Evolutionary conservation across 1,140 invertebrate genomes (phyloP).

Genomic region (Hyposmocoma kahamanoa): DNA sequence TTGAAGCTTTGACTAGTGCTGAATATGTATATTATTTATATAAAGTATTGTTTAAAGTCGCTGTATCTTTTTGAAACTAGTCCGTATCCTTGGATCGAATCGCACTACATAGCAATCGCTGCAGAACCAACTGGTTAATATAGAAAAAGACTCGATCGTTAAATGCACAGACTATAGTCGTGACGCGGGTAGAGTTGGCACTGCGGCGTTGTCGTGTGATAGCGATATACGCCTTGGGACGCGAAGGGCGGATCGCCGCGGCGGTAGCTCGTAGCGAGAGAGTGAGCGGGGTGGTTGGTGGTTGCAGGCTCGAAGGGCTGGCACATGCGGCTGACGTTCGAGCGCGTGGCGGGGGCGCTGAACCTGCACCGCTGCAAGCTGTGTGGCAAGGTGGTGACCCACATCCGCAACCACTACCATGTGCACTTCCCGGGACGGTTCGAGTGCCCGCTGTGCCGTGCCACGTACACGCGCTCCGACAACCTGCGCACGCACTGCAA

Average conservation of each 20-base stretch:
- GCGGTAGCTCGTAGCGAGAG: constrained; percentile 5
- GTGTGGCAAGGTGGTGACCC: constrained; percentile 92
- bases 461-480: constrained; percentile 90
- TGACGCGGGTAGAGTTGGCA: constrained; percentile 23
- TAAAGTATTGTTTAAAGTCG: too few relatives aligned
- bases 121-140: too few relatives aligned
- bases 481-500: constrained; percentile 91
- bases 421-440: constrained; percentile 91
- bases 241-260: background rate
- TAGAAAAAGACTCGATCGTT: too few relatives aligned
- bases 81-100: too few relatives aligned
- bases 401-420: constrained; percentile 93
- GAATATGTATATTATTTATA: constrained; percentile 23
- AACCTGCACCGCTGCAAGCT: constrained; percentile 93
- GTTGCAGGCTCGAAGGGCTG: constrained; percentile 92
- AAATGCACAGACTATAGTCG: too few relatives aligned
- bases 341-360: constrained; percentile 89
- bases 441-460: constrained; percentile 89
- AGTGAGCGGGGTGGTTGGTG: constrained; percentile 51
- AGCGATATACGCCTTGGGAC: background rate
- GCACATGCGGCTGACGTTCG: constrained; percentile 93
- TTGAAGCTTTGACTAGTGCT: constrained; percentile 58
- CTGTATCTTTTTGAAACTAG: too few relatives aligned
- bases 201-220: constrained; percentile 15
- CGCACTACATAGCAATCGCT: too few relatives aligned